phyloP scores from a whole-genome alignment of 2,113 vertebrate genomes.

The Stigmatopora argus region DNA sequence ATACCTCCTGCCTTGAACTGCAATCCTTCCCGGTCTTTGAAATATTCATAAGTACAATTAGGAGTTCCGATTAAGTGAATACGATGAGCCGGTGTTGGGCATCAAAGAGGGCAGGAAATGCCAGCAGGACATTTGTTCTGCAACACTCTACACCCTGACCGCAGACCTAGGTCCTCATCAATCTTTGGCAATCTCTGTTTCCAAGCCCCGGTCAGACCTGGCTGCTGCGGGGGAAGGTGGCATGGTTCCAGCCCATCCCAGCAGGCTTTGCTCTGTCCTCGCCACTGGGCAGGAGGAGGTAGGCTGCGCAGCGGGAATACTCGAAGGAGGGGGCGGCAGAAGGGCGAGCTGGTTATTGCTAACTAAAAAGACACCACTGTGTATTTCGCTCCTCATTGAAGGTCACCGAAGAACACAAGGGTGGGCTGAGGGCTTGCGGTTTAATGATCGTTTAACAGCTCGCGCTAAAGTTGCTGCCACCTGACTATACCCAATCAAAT shows the following conservation, averaged over 20 bases:
- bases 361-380: conserved; percentile 35
- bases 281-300: conserved; percentile 55
- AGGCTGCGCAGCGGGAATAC: conserved; percentile 21
- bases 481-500: conserved; percentile 53
- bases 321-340: conserved; percentile 42
- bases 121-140: conserved; percentile 65
- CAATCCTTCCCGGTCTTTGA: conserved; percentile 71
- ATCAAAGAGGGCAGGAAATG: conserved; percentile 68
- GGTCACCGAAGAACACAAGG: conserved; percentile 23
- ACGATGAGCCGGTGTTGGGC: conserved; percentile 49
- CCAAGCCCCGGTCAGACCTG: conserved; percentile 59
- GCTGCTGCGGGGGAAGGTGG: conserved; percentile 43
- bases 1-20: conserved; percentile 63
- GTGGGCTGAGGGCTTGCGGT: conserved; percentile 26
- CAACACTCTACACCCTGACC: conserved; percentile 62
- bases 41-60: conserved; percentile 80
- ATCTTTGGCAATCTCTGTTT: conserved; percentile 67
- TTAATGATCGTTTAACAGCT: conserved; percentile 37
- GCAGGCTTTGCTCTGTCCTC: conserved; percentile 59
- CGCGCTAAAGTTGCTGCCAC: conserved; percentile 8
- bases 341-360: conserved; percentile 54
- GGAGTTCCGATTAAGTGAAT: conserved; percentile 74
- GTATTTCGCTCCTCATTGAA: conserved; percentile 30
- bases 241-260: conserved; percentile 54
- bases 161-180: conserved; percentile 66